Evolutionary conservation across 1,140 invertebrate genomes (phyloP), one percentile per base, ranked within the genome.

Genomic region (Drosophila pallidifrons): DNA sequence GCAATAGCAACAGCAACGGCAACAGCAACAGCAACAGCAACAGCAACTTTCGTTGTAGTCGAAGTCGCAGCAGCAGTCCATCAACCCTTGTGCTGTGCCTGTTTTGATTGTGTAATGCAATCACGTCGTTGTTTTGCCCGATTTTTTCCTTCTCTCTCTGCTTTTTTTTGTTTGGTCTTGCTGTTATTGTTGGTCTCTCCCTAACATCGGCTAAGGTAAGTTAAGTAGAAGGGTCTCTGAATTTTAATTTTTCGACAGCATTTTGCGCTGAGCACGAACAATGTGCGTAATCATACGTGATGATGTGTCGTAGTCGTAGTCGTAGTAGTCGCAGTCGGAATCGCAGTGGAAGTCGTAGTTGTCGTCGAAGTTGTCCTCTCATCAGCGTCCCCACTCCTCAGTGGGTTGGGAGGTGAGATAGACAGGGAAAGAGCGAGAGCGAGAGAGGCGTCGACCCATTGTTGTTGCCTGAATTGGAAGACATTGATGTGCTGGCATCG

Each of bases 231-330:
- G 85, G 85, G 85, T 85, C 85, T 89, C 81, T 89, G 85, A 89
- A 89, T 89, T 89, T 89, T 89, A 89, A 89, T 89, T 89, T 75
- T 89, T 89, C 85, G 85, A 89, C 85, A 89, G 88, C 80, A 81
- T 88, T 91, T 90, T 74, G 80, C 79, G 78, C 77, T 91, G 82
- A 82, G 73, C 88, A 82, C 88, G 78, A 91, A 91, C 90, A 91
- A 91, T 91, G 89, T 85, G 90, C 86, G 86, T 91, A 91, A 91
- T 91, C 90, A 91, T 81, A 91, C 86, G 89, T 91, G 82, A 91
- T 91, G 89, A 86, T 90, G 85, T 74, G 86, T 77, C 71, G 71
- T 60, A 66, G 69, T 63, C 65, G 52, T 68, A 63, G 51, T 63
- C 57, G 41, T 49, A 15, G 46, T 4, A 43, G 41, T 43, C 71